Base-by-base conservation (phyloP, 2,797 vertebrate genomes). In the Lerista edwardsae region DNA sequence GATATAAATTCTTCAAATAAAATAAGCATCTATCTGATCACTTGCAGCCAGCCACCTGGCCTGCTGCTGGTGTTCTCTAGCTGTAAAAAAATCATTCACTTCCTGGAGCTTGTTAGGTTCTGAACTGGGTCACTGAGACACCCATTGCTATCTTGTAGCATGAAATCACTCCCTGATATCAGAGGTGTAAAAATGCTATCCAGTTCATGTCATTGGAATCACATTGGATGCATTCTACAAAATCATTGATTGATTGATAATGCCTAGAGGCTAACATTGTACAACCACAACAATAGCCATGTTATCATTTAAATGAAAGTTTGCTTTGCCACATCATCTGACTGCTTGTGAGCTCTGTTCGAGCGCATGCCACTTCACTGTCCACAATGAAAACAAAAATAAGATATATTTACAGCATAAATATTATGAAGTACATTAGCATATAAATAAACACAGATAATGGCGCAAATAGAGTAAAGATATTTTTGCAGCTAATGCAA, bases 341-440 rank as follows among this genome's bases (percentile, higher is more conserved):
- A 34, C 8, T 89, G 79, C 15, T 29, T 69, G 17, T 21, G 39
- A 31, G 29, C 1, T 75, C 11, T 61, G 1, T 79, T 86, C 85
- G 61, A 23, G 65, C 15, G 25, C 17, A 39, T 83, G 39, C 0
- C 88, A 21, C 15, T 80, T 74, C 72, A 67, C 21, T 14, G 25
- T n/a, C 15, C 83, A 74, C 62, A 92, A 62, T 79, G 31, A 83
- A 92, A 92, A 59, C 27, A 80, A 75, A 78, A 87, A 65, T 72
- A 84, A 87, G 4, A 57, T 79, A 27, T 85, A 75, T 85, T 88
- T 93, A 86, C 82, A 88, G 57, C 65, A 82, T 68, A 86, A 31
- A 86, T 81, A 81, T 27, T 88, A 83, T 86, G 87, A 80, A 47
- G 79, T 47, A 4, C 82, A 83, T 81, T 89, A 86, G 7, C 77